These are phyloP conservation scores for Cynodonichthys magdalenae DNA, from an alignment of 2,797 vertebrate genomes.

Conservation along the genomic window DNA sequence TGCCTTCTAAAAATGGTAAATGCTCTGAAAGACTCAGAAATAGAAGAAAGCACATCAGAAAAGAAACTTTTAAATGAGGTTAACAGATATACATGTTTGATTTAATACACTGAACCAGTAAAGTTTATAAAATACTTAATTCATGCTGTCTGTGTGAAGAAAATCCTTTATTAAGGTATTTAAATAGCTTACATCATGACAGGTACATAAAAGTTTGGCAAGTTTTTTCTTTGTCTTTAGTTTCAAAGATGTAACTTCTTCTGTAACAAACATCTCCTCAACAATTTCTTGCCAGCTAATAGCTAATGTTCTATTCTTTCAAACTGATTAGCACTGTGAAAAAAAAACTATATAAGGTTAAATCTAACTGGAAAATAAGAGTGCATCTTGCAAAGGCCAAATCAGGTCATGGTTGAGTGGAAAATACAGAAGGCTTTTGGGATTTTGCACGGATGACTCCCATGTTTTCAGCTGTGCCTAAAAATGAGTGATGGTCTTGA, in stretches of 20 bases:
- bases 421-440: constrained; percentile 51
- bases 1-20: constrained; percentile 57
- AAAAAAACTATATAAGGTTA: constrained; percentile 30
- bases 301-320: constrained; percentile 28
- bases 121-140: background rate
- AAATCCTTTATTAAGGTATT: background rate
- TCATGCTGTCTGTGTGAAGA: background rate
- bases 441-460: constrained; percentile 70
- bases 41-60: background rate
- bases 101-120: background rate
- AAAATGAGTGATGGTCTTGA: constrained; percentile 66
- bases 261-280: constrained; percentile 13
- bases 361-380: constrained; percentile 38
- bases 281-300: constrained; percentile 33
- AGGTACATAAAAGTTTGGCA: background rate
- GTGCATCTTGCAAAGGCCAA: constrained; percentile 60
- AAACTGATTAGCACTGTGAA: constrained; percentile 47
- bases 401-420: constrained; percentile 49
- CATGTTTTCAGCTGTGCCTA: constrained; percentile 71
- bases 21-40: constrained; percentile 36
- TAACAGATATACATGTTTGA: background rate
- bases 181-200: background rate
- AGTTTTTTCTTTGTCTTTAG: background rate
- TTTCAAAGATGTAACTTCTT: background rate
- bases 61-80: background rate